A percentile compares a stretch with the other conserved stretches of the same genome.
These are phyloP conservation scores for Odontophorus gujanensis DNA, from an alignment of 2,113 vertebrate genomes.

Conservation along the genomic window DNA sequence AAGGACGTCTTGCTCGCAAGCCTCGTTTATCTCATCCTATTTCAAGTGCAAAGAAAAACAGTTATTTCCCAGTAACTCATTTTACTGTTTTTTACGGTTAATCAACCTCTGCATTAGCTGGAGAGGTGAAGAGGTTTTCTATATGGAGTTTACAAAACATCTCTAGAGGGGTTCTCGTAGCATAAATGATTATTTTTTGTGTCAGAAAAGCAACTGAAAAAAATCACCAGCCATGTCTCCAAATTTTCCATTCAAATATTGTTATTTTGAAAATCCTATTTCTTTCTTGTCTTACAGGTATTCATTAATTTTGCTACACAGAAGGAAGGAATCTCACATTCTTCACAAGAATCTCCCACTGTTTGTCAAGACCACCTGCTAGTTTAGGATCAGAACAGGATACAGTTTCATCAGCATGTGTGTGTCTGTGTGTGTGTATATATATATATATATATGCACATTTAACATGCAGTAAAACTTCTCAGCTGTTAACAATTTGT, in stretches of 20 bases:
- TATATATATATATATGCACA: accelerated
- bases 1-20: too few species aligned
- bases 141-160: not conserved
- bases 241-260: not conserved
- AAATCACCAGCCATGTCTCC: not conserved
- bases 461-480: not conserved
- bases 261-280: not conserved
- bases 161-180: not conserved
- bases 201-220: not conserved
- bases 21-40: not conserved
- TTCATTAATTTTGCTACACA: slow-evolving; percentile 74
- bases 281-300: slow-evolving; percentile 64
- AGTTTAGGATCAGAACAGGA: not conserved
- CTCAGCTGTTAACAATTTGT: not conserved
- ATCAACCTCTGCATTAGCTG: not conserved
- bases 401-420: not conserved
- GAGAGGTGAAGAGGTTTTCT: not conserved
- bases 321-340: not conserved
- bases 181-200: not conserved
- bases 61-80: not conserved
- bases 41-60: not conserved
- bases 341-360: not conserved
- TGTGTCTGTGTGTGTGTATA: not conserved
- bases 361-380: not conserved
- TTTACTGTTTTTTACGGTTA: not conserved